Conservation (phyloP, 2,113 vertebrate species). For the Willisornis vidua region DNA sequence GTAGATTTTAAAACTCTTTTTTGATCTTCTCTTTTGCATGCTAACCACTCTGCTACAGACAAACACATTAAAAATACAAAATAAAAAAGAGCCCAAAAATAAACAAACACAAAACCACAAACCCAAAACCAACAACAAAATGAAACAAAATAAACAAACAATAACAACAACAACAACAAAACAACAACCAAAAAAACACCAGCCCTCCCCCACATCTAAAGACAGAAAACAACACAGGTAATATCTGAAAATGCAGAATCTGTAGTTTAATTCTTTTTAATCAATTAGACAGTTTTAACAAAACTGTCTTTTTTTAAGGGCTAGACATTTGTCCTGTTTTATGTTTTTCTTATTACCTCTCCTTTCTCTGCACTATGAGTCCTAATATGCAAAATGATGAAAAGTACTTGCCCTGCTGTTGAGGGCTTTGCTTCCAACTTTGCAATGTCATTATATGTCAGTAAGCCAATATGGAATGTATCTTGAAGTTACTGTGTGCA, state of each 20-base stretch:
- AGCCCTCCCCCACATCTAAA: background rate
- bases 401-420: background rate
- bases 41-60: background rate
- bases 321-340: background rate
- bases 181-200: background rate
- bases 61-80: background rate
- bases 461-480: background rate
- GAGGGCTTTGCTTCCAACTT: background rate
- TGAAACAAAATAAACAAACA: background rate
- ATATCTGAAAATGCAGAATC: background rate
- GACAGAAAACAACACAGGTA: background rate
- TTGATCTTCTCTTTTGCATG: background rate
- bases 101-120: too few relatives aligned
- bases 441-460: background rate
- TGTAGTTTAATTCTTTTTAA: background rate
- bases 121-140: background rate
- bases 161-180: background rate
- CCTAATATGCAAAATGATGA: background rate
- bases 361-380: background rate
- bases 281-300: background rate
- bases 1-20: background rate
- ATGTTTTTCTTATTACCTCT: background rate
- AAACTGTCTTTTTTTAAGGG: background rate
- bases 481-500: background rate
- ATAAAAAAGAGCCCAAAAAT: background rate